Evolutionary conservation across 2,888 invertebrate genomes (phyloP).

Genomic region (Pristionchus fissidentatus): DNA sequence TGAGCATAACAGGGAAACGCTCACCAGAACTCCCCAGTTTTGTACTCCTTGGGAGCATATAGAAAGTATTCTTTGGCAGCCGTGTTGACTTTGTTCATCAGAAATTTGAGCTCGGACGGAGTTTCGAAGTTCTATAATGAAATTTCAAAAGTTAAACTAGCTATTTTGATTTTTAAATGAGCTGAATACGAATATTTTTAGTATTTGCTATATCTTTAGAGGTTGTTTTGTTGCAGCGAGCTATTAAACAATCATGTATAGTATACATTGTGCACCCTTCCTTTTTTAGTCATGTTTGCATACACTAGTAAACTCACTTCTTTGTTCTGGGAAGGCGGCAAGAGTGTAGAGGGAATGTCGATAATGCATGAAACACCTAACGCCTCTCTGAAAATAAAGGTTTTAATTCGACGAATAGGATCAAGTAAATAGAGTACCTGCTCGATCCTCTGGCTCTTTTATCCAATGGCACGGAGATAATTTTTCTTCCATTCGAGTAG

Average conservation of each 20-base stretch:
- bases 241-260: too few relatives aligned
- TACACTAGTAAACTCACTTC: too few relatives aligned
- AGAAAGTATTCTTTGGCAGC: not conserved
- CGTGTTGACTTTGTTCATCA: not conserved
- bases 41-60: not conserved
- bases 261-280: too few relatives aligned
- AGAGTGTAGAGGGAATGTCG: not conserved
- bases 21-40: not conserved
- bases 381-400: not conserved
- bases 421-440: not conserved
- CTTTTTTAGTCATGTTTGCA: too few relatives aligned
- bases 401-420: not conserved
- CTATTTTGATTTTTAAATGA: not conserved
- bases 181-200: too few relatives aligned
- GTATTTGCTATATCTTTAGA: too few relatives aligned
- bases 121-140: not conserved
- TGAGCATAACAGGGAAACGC: too few relatives aligned
- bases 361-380: not conserved
- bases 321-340: not conserved
- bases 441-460: not conserved
- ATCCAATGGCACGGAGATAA: not conserved
- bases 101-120: not conserved
- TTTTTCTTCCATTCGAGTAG: not conserved
- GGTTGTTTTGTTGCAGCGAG: too few relatives aligned
- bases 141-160: not conserved